phyloP scores from a whole-genome alignment of 2,888 invertebrate species.

The Meta bourneti region DNA sequence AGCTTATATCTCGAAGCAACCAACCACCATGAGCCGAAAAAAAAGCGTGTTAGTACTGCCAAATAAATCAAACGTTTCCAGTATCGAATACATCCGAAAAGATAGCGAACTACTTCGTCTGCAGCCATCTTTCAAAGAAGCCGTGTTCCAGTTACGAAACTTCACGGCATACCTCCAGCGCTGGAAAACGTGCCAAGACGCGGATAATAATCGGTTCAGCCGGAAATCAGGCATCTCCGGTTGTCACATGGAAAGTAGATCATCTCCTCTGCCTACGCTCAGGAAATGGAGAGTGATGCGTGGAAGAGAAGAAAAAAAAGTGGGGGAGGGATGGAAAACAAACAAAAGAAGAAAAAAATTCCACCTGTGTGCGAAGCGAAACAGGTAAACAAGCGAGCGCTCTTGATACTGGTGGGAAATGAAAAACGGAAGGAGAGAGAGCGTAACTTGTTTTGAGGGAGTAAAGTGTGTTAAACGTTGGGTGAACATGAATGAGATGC shows the following conservation, averaged over 20 bases:
- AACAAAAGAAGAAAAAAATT: not conserved
- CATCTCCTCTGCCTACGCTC: conserved; percentile 42
- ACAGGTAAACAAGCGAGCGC: not conserved
- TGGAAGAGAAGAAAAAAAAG: conserved; percentile 1
- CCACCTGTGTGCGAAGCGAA: conserved; percentile 14
- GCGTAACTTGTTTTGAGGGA: not conserved
- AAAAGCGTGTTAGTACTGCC: not conserved
- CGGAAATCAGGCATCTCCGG: conserved; percentile 60
- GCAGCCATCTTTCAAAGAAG: not conserved
- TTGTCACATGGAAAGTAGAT: conserved; percentile 66
- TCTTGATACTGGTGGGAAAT: not conserved
- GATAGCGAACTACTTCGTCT: conserved; percentile 2
- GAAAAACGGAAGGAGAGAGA: not conserved
- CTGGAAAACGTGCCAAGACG: conserved; percentile 31
- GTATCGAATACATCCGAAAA: not conserved
- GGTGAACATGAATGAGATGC: not conserved
- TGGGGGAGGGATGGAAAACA: too few relatives aligned
- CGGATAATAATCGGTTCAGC: conserved; percentile 45
- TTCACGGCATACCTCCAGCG: not conserved
- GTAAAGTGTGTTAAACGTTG: not conserved
- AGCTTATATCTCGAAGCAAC: too few relatives aligned
- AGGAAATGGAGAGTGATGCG: conserved; percentile 40
- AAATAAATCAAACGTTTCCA: not conserved
- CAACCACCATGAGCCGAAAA: too few relatives aligned
- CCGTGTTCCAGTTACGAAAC: conserved; percentile 36